Conservation (phyloP, 2,113 vertebrate species). For the Gopherus flavomarginatus region DNA sequence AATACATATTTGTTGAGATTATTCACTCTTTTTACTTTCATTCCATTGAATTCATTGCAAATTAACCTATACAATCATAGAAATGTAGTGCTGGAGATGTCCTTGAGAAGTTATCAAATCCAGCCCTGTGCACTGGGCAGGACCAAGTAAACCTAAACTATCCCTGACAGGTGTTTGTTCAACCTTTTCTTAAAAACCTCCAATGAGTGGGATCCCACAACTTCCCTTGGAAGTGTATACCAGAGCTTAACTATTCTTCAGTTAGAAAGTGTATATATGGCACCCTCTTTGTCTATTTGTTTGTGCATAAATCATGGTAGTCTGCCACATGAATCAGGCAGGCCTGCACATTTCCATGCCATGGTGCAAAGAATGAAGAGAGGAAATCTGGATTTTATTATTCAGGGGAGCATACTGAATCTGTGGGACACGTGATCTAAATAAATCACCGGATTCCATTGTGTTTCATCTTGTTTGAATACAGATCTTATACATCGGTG, state of each 20-base stretch:
- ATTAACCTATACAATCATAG: neutral
- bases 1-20: neutral
- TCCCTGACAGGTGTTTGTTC: neutral
- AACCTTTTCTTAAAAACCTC: neutral
- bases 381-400: neutral
- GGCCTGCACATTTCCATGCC: neutral
- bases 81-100: neutral
- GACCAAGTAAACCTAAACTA: neutral
- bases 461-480: neutral
- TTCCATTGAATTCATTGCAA: neutral
- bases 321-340: neutral
- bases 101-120: neutral
- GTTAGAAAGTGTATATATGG: neutral
- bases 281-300: neutral
- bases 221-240: neutral
- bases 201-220: neutral
- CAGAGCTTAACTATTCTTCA: neutral
- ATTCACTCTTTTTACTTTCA: neutral
- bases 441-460: neutral
- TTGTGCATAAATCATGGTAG: neutral
- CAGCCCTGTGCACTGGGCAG: neutral
- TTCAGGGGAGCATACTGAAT: fast-evolving
- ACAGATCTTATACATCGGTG: fast-evolving
- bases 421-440: neutral
- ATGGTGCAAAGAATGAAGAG: neutral